These are phyloP conservation scores for Cataglyphis albicans DNA, from an alignment of 2,888 invertebrate genomes.

Conservation along the genomic window DNA sequence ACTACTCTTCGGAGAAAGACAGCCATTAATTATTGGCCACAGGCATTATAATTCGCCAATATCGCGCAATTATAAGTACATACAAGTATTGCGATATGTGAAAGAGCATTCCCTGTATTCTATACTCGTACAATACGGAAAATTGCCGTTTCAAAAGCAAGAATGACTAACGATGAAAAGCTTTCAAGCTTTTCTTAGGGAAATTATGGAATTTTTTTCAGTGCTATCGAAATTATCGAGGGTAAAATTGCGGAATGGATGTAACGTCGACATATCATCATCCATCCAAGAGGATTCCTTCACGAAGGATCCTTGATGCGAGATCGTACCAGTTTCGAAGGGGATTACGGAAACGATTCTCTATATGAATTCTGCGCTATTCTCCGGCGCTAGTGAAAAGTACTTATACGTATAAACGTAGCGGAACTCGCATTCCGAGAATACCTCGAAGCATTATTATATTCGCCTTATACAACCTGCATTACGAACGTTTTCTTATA, in stretches of 20 bases:
- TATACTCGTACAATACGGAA: not conserved
- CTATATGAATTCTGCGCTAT: constrained; percentile 38
- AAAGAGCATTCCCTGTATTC: not conserved
- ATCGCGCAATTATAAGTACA: not conserved
- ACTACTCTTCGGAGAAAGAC: not conserved
- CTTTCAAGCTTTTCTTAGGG: constrained; percentile 62
- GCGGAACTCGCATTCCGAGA: constrained; percentile 5
- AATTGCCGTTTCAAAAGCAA: not conserved
- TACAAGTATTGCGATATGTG: not conserved
- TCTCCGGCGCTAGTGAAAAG: constrained; percentile 18
- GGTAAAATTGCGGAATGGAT: constrained; percentile 34
- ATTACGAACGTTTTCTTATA: not conserved
- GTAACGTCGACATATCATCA: constrained; percentile 16
- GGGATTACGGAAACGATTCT: constrained; percentile 24
- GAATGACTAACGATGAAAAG: not conserved
- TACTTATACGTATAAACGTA: not conserved
- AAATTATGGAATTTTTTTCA: constrained; percentile 62
- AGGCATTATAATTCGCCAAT: not conserved
- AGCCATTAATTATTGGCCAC: not conserved
- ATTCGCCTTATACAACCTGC: not conserved
- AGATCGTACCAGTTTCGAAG: constrained; percentile 50
- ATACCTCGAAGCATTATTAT: not conserved
- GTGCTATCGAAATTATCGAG: constrained; percentile 44
- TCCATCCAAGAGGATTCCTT: constrained; percentile 44
- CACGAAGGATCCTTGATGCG: constrained; percentile 50